A percentile compares a stretch with the other conserved stretches of the same genome.
Evolutionary conservation across 37 sponge, comb jelly and placozoan species (phyloP).

Genomic region (Axinella damicornis): DNA sequence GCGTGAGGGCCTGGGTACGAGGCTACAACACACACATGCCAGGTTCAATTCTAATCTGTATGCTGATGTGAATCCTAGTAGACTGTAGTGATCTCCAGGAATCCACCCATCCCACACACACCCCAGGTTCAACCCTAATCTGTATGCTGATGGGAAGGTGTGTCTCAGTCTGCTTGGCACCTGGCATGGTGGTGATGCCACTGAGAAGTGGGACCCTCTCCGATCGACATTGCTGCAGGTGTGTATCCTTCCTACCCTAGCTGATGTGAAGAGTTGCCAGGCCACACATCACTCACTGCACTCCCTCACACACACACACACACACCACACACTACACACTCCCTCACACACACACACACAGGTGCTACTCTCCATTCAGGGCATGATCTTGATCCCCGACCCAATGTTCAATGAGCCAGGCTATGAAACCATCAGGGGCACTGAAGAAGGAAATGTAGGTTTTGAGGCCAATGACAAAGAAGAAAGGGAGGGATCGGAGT

Average conservation of each 20-base stretch:
- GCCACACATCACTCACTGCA: background rate
- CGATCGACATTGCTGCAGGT: conserved; percentile 77
- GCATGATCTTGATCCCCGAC: conserved; percentile 89
- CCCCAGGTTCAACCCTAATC: conserved; percentile 91
- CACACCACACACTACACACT: background rate
- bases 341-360: conserved; percentile 17
- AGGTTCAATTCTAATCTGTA: no score
- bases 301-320: conserved; percentile 1
- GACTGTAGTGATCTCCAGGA: no score
- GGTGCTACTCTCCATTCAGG: conserved; percentile 92
- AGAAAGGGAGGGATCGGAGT: no score
- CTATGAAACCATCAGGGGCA: conserved; percentile 82
- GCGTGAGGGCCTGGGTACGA: no score
- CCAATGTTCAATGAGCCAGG: conserved; percentile 98
- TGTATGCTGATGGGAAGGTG: conserved; percentile 96
- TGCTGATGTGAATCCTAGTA: no score
- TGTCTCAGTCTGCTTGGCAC: conserved; percentile 96
- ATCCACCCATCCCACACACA: background rate
- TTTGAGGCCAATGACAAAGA: no score
- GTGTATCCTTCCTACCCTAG: no score
- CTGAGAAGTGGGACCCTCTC: conserved; percentile 92
- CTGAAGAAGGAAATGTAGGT: conserved; percentile 83
- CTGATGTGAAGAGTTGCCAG: no score
- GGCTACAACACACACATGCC: no score
- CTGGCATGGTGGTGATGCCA: conserved; percentile 93